phyloP scores from a whole-genome alignment of 2,888 invertebrate genomes.

The Trilocha varians region DNA sequence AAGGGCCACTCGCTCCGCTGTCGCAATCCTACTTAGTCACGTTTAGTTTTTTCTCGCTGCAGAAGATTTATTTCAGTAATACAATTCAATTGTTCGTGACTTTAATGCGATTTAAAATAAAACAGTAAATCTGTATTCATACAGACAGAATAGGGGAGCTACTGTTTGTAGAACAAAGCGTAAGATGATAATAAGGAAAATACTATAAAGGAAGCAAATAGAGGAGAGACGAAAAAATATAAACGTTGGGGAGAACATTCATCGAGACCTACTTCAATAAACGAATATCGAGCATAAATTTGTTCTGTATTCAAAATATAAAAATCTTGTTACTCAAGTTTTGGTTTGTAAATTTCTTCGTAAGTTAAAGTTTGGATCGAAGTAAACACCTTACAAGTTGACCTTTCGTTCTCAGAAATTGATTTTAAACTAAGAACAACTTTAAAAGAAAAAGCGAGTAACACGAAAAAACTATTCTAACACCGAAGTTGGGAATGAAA shows the following conservation, averaged over 20 bases:
- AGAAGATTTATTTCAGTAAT: constrained; percentile 23
- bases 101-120: constrained; percentile 4
- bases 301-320: too few species aligned
- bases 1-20: constrained; percentile 52
- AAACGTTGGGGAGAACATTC: constrained; percentile 21
- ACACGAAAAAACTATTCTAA: constrained; percentile 65
- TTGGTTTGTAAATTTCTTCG: too few species aligned
- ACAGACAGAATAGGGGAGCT: constrained; percentile 4
- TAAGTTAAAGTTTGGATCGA: too few species aligned
- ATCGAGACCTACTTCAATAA: constrained; percentile 24
- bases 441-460: constrained; percentile 43
- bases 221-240: constrained; percentile 20
- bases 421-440: constrained; percentile 66
- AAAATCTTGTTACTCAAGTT: too few species aligned
- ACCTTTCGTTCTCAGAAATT: constrained; percentile 57
- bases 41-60: constrained; percentile 57
- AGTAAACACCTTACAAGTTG: constrained; percentile 60
- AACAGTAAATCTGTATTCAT: background rate
- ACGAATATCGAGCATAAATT: constrained; percentile 24
- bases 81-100: constrained; percentile 2
- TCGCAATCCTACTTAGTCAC: constrained; percentile 66
- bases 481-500: constrained; percentile 65
- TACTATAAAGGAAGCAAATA: constrained; percentile 21
- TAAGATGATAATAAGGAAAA: constrained; percentile 28
- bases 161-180: constrained; percentile 23